Base-by-base conservation (phyloP, 2,113 vertebrate species). In the Cinclus mexicanus region DNA sequence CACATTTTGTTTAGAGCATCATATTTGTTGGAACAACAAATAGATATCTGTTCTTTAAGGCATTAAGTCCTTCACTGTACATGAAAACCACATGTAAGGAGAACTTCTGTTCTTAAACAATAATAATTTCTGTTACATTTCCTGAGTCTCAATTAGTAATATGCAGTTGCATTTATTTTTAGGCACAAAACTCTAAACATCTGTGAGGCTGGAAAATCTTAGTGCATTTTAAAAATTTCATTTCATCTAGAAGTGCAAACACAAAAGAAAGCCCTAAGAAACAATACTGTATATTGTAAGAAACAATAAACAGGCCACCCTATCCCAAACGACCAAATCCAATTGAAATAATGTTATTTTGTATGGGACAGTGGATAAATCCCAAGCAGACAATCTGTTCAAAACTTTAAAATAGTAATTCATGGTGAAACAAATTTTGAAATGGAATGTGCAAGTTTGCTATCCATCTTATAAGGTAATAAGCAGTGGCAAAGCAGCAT, bases 171-270 rank as follows among this genome's bases (percentile, higher is more conserved):
- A 80, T 65, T 91, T 79, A 61, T 53, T 76, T 87, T 76, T 83
- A 72, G 46, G 63, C 35, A 49, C 49, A 77, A 63, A 92, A 35
- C 11, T 49, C 42, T 90, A 57, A 93, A 69, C 19, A 52, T 44
- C 63, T 80, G 46, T 5, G 9, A 77, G 42, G n/a, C 49, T 89
- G 49, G 70, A 91, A 93, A 87, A 93, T 91, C 52, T 65, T 70
- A 33, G 26, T 23, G 22, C 5, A 22, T 89, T 85, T 81, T 74
- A 15, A 29, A 31, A 35, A 83, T 44, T 87, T 71, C 31, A 76
- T 76, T 91, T 78, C 6, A 52, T 64, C 23, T 46, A 47, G 19
- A 85, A 8, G 10, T 55, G 23, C 21, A 85, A 92, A 83, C 14
- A 72, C 9, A 75, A 56, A 65, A 53, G 39, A 6, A 22, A 9